Evolutionary conservation across 1,140 invertebrate species (phyloP).

Genomic region (Lysiphlebus fabarum): DNA sequence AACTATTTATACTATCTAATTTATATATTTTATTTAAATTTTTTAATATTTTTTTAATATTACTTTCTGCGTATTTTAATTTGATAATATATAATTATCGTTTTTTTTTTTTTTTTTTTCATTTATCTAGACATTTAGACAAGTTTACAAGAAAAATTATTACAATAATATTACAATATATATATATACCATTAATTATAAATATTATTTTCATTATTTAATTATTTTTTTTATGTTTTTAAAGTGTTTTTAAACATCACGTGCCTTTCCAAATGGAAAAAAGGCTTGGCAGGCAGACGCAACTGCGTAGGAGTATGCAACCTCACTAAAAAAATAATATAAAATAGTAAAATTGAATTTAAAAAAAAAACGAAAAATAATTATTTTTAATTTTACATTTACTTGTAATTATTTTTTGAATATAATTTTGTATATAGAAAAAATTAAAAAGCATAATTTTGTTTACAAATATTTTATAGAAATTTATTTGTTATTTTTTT

Average conservation of each 20-base stretch:
- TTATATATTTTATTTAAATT: constrained; percentile 21
- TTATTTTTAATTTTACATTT: too few species aligned
- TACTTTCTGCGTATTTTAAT: constrained; percentile 36
- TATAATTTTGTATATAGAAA: too few species aligned
- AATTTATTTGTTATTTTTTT: too few species aligned
- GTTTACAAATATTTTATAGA: too few species aligned
- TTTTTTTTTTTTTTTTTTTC: too few species aligned
- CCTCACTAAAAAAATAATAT: constrained; percentile 19
- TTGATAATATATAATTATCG: constrained; percentile 27
- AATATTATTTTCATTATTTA: constrained; percentile 26
- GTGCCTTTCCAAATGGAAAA: constrained; percentile 28
- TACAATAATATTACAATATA: constrained; percentile 11
- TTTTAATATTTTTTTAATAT: constrained; percentile 27
- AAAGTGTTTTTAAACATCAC: constrained; percentile 32
- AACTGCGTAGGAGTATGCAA: constrained; percentile 35
- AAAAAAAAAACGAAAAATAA: too few species aligned
- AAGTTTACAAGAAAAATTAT: constrained; percentile 35
- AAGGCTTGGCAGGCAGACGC: constrained; percentile 34
- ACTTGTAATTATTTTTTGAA: neutral
- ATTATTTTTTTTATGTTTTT: constrained; percentile 24
- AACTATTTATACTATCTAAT: constrained; percentile 14
- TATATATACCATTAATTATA: constrained; percentile 7
- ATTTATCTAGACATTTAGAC: constrained; percentile 32
- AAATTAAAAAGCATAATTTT: too few species aligned
- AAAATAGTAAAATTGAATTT: too few species aligned